Base-by-base conservation (phyloP, 2,113 vertebrate genomes). In the Plecotus auritus region DNA sequence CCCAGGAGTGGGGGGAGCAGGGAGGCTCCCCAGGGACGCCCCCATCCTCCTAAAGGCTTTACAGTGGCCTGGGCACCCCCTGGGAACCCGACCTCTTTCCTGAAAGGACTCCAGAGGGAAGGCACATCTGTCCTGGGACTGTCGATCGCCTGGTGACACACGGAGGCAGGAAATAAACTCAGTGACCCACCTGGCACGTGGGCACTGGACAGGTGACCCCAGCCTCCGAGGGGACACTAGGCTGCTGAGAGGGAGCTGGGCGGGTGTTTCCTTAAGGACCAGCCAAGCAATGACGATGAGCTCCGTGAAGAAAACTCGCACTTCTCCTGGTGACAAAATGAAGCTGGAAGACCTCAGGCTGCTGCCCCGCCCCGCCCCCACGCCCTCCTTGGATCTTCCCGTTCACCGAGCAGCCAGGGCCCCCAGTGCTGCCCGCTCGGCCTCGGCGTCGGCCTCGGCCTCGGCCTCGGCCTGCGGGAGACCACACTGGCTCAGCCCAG, bases 101-200 rank as follows among this genome's bases (percentile, higher is more conserved):
- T 23, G 4, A 30, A 40, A 47, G 42, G 14, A n/a, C 20, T 22
- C 30, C 20, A 10, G n/a, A 35, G 54, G n/a, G 56, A 84, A 16
- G 7, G 0, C 0, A 9, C 1, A 1, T 32, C 2, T 2, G 42
- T 26, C 72, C 54, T 9, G 30, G 42, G 67, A 67, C 23, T 14
- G 70, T 4, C 11, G 10, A 4, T 76, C 86, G 30, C 35, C 56
- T 37, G n/a, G 14, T 2, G 83, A 73, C 47, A 80, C 42, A 5
- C 20, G 47, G 2, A 42, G n/a, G 23, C 1, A 32, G 77, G 42
- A 3, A 14, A 47, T 4, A 69, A 20, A n/a, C 28, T 26, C 17
- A 1, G n/a, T 20, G 35, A 30, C 77, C 28, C 4, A 13, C 14
- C 12, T 2, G 26, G 70, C 11, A 72, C 5, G 4, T 1, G 4